phyloP scores from a whole-genome alignment of 1,140 invertebrate genomes.

The Hyposmocoma kahamanoa region DNA sequence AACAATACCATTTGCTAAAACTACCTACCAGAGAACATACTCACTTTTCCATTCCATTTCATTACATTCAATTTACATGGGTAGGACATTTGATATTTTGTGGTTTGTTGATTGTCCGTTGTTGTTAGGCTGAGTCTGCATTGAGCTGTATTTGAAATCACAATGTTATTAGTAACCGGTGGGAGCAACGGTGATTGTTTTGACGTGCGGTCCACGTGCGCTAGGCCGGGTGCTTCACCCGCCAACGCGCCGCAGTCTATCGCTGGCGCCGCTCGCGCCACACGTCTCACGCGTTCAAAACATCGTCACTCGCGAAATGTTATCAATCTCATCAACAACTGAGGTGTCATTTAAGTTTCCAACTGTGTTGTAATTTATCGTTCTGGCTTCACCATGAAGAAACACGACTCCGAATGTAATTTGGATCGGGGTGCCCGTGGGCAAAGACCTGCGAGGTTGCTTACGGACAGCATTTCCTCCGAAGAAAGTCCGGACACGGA shows the following conservation, averaged over 20 bases:
- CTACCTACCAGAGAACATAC: too few species aligned
- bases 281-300: conserved; percentile 33
- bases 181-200: conserved; percentile 37
- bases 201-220: conserved; percentile 52
- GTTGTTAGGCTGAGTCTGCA: too few species aligned
- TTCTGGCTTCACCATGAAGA: conserved; percentile 46
- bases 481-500: conserved; percentile 63
- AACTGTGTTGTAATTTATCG: conserved; percentile 23
- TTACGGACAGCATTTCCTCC: conserved; percentile 57
- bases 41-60: too few species aligned
- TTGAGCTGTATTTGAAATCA: too few species aligned
- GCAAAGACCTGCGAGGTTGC: conserved; percentile 37
- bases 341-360: conserved; percentile 15
- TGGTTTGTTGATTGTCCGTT: too few species aligned
- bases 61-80: too few species aligned
- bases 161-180: too few species aligned
- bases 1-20: too few species aligned
- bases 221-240: conserved; percentile 14
- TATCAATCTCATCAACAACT: conserved; percentile 30
- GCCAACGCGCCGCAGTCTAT: conserved; percentile 46
- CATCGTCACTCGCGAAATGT: conserved; percentile 36
- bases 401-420: conserved; percentile 33
- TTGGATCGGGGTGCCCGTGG: conserved; percentile 24
- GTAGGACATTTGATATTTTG: too few species aligned
- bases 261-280: conserved; percentile 41